Conservation (phyloP, 2,888 invertebrate species). For the Marasmarcha lunaedactyla region DNA sequence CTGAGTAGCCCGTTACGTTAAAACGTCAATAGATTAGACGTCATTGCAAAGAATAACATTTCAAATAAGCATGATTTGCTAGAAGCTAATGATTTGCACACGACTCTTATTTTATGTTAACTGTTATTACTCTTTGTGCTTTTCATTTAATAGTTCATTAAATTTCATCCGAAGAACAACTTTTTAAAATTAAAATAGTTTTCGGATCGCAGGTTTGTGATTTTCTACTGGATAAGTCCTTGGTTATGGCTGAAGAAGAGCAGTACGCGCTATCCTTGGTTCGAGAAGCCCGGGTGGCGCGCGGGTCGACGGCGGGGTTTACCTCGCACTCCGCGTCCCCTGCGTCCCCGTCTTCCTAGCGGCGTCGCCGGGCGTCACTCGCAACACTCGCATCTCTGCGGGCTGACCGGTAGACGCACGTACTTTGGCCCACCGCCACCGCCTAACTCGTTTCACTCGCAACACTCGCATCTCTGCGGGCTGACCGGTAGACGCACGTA, state of each 20-base stretch:
- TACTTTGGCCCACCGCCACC: constrained; percentile 31
- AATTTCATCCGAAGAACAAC: too few species aligned
- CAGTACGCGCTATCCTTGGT: constrained; percentile 85
- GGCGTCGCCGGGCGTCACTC: constrained; percentile 60
- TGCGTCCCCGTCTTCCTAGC: constrained; percentile 54
- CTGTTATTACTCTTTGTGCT: too few species aligned
- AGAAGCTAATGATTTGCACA: too few species aligned
- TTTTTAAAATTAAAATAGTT: too few species aligned
- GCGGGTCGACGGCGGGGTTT: constrained; percentile 36
- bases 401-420: constrained; percentile 31
- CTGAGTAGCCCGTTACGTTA: too few species aligned
- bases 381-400: constrained; percentile 53
- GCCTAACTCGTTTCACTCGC: constrained; percentile 59
- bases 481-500: constrained; percentile 31
- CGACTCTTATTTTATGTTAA: too few species aligned
- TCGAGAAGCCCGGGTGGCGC: constrained; percentile 81
- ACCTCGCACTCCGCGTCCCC: constrained; percentile 26
- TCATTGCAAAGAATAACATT: too few species aligned
- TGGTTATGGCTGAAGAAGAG: constrained; percentile 85
- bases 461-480: constrained; percentile 47
- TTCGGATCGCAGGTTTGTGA: constrained; percentile 61
- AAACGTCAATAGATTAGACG: too few species aligned
- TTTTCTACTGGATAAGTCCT: constrained; percentile 83
- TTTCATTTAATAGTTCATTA: too few species aligned
- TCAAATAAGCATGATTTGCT: too few species aligned